Conservation (phyloP, 2,113 vertebrate genomes). For the Martes martes region DNA sequence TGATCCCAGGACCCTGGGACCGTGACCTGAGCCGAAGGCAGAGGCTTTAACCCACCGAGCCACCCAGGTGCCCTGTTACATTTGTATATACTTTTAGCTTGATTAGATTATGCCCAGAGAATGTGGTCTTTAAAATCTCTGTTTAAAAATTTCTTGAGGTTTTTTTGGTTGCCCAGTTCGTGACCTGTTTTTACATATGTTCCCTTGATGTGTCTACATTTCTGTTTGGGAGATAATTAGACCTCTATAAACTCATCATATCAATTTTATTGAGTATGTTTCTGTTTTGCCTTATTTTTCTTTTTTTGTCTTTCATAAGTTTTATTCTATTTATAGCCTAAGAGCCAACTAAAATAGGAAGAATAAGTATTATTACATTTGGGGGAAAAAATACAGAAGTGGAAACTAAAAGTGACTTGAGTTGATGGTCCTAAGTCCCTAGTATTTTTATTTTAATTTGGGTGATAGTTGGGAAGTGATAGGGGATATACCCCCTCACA, state of each 20-base stretch:
- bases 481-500: neutral
- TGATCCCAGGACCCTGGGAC: too few species aligned
- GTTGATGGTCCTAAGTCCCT: neutral
- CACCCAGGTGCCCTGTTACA: neutral
- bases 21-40: too few species aligned
- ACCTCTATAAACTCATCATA: neutral
- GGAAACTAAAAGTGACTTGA: neutral
- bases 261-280: neutral
- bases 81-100: neutral
- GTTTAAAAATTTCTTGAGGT: neutral
- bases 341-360: neutral
- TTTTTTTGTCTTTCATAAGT: neutral
- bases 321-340: neutral
- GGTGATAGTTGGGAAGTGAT: neutral
- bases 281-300: neutral
- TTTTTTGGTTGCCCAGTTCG: constrained; percentile 2
- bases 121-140: neutral
- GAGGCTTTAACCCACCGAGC: too few species aligned
- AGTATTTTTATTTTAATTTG: neutral
- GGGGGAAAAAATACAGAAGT: neutral
- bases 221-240: neutral
- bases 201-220: neutral
- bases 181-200: neutral
- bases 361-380: neutral
- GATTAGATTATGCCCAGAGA: neutral